Evolutionary conservation across 2,888 invertebrate species (phyloP).

Genomic region (Lasioglossum morio): DNA sequence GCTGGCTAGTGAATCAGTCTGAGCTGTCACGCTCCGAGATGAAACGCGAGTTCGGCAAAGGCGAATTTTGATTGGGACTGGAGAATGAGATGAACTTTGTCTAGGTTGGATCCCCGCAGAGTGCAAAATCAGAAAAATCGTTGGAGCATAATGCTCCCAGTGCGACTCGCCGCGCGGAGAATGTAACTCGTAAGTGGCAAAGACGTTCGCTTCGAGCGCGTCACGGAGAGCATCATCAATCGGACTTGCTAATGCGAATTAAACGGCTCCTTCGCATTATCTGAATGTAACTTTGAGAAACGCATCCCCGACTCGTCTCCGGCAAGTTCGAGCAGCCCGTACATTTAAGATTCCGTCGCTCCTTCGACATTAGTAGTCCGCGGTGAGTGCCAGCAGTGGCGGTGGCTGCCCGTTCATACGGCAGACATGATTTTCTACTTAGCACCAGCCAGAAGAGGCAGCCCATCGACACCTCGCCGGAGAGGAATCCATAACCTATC

Average conservation of each 20-base stretch:
- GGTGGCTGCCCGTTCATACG: slow-evolving; percentile 76
- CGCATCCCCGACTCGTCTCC: slow-evolving; percentile 31
- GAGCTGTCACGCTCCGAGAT: no score
- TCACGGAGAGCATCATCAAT: slow-evolving; percentile 29
- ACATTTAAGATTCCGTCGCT: slow-evolving; percentile 45
- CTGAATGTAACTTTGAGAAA: slow-evolving; percentile 41
- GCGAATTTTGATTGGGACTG: no score
- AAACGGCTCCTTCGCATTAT: slow-evolving; percentile 30
- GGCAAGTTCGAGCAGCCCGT: slow-evolving; percentile 22
- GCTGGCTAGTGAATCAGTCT: no score
- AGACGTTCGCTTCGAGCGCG: slow-evolving; percentile 6
- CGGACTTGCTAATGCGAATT: slow-evolving; percentile 54
- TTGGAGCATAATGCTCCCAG: neutral
- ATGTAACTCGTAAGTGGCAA: slow-evolving; percentile 1
- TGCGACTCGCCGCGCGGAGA: neutral
- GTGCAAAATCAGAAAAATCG: neutral
- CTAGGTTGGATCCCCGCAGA: neutral
- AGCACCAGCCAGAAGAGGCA: slow-evolving; percentile 68
- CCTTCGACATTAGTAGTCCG: slow-evolving; percentile 50
- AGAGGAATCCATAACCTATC: slow-evolving; percentile 64
- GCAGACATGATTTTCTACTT: slow-evolving; percentile 84
- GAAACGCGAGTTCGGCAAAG: no score
- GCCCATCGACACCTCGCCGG: slow-evolving; percentile 35
- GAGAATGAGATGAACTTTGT: no score
- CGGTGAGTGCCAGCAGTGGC: slow-evolving; percentile 23